Base-by-base conservation (phyloP, 2,113 vertebrate species). In the Pseudopipra pipra region DNA sequence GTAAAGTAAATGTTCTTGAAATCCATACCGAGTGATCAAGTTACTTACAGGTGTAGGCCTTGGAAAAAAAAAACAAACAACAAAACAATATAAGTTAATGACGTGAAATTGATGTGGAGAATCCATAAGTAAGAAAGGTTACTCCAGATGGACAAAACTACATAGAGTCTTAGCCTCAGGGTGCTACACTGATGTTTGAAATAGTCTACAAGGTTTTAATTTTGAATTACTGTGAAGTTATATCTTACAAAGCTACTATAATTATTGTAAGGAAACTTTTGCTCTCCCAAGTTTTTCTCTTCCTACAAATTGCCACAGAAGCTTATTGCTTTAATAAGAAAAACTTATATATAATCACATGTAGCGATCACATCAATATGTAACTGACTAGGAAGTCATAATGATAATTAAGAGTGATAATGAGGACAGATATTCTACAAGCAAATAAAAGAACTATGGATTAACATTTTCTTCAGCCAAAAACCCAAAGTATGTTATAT, bases 1-100 rank as follows among this genome's bases (percentile, higher is more conserved):
- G 95, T 99, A 99, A 87, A 99, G 98, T 73, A 99, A 98, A 96
- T 99, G 99, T 63, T 99, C 99, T 87, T 99, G 99, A 97, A 99
- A 99, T 94, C 99, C 99, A 67, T 99, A 99, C 1, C 98, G 97
- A 97, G 97, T 98, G 56, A 99, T 98, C 98, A 99, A 97, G 95
- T 95, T 98, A 98, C 96, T 99, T 94, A 99, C 96, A 81, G 98
- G 96, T 47, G 98, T 99, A 46, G 99, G 99, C 89, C 99, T 99
- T 90, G 28, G 97, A 35, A 94, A 49, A 95, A 85, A 96, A 86
- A 47, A 23, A 41, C 11, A 41, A 92, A 88, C 95, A 91, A 70
- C 5, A 85, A 85, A 94, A 6, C 37, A 93, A 79, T 6, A 1
- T 8, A 81, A 87, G 46, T 52, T 93, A 81, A 44, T 72, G 6